phyloP scores from a whole-genome alignment of 2,888 invertebrate species.

The Macroteleia sp. region DNA sequence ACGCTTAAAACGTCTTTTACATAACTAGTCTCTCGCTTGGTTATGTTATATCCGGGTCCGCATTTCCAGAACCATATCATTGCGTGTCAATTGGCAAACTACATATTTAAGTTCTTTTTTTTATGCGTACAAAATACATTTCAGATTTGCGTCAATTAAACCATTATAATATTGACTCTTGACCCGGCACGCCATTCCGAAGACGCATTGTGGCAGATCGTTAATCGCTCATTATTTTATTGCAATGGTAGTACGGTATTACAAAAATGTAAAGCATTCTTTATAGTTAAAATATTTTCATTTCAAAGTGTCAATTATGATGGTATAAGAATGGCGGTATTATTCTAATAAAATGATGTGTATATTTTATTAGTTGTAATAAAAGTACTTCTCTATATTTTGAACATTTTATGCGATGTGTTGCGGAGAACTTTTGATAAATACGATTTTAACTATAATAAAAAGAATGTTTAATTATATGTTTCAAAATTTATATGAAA shows the following conservation, averaged over 20 bases:
- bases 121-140: constrained; percentile 16
- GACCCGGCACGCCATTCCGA: constrained; percentile 28
- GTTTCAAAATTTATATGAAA: no score
- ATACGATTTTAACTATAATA: no score
- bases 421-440: no score
- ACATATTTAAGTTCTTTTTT: constrained; percentile 11
- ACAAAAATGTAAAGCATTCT: constrained; percentile 20
- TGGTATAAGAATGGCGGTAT: constrained; percentile 14
- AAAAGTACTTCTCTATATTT: no score
- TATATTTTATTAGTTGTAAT: no score
- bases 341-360: no score
- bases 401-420: no score
- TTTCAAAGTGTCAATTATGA: constrained; percentile 33
- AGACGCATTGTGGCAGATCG: constrained; percentile 7
- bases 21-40: constrained; percentile 43
- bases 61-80: constrained; percentile 15
- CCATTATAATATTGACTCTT: constrained; percentile 30
- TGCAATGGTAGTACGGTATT: constrained; percentile 26
- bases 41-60: constrained; percentile 52
- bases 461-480: no score
- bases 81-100: constrained; percentile 34
- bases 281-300: not conserved
- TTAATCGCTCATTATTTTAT: constrained; percentile 41
- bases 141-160: constrained; percentile 29
- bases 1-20: constrained; percentile 63